A percentile compares a stretch with the other conserved stretches of the same genome.
Conservation (phyloP, 2,113 vertebrate species). For the Pluvianellus socialis region DNA sequence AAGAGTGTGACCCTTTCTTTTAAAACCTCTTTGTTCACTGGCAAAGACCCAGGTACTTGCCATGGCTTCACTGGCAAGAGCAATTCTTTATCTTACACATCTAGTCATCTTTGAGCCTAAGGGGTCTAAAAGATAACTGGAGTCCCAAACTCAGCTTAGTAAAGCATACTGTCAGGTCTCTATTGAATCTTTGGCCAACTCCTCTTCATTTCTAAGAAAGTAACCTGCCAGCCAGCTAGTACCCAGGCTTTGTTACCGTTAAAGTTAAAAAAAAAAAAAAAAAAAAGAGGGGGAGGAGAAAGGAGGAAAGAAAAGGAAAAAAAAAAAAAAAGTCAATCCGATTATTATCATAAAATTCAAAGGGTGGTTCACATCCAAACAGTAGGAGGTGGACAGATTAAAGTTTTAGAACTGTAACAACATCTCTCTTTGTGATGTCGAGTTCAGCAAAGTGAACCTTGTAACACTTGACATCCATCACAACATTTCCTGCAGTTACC, state of each 20-base stretch:
- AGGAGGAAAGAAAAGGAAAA: background rate
- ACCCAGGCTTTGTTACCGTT: background rate
- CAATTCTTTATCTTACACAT: background rate
- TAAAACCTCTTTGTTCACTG: background rate
- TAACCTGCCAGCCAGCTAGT: slow-evolving; percentile 14
- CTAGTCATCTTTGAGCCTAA: background rate
- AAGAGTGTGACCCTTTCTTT: background rate
- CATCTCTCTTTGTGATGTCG: background rate
- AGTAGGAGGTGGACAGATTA: slow-evolving; percentile 38
- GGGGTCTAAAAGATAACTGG: background rate
- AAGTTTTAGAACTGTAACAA: slow-evolving; percentile 23
- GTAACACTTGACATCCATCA: slow-evolving; percentile 9
- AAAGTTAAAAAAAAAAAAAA: background rate
- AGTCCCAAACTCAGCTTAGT: background rate
- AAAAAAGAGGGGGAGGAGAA: background rate
- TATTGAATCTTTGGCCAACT: background rate
- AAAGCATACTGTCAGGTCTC: background rate
- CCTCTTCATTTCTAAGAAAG: slow-evolving; percentile 7
- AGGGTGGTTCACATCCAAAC: slow-evolving; percentile 13
- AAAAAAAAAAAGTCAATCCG: background rate
- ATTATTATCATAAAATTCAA: slow-evolving; percentile 44
- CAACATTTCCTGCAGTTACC: slow-evolving; percentile 45
- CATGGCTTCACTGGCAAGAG: background rate
- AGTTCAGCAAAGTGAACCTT: background rate
- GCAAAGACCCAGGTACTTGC: background rate